Base-by-base conservation (phyloP, 1,140 invertebrate genomes). In the Camponotus floridanus region DNA sequence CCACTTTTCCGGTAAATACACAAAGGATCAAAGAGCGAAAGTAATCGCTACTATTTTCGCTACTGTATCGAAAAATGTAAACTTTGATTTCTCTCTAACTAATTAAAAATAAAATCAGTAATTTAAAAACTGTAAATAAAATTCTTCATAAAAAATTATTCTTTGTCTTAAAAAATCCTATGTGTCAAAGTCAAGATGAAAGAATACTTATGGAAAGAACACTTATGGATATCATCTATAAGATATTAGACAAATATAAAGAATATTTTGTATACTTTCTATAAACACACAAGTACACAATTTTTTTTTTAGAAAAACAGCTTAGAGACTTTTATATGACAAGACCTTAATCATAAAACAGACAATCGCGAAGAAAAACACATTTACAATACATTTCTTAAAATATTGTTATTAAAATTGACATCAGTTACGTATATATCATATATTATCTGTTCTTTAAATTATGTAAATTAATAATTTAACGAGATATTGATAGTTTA, bases 21-120 rank as follows among this genome's bases (percentile, higher is more conserved):
- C 8, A 31, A 15, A 18, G 36, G 21, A 61, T 76, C 42, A 26
- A 71, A 31, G 15, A n/a, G 31, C 70, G 48, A 73, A 73, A 73
- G 48, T 73, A 51, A 15, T 13, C 13, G 11, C 5, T 48, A 73
- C 9, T 39, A n/a, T 2, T 55, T 73, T 5, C 7, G 67, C 3
- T 55, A 57, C 31, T n/a, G 15, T 15, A 33, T n/a, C 26, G 26
- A 26, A 13, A 6, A 39, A 13, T 73, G 26, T 8, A 3, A 73
- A 36, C 70, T 73, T 73, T 36, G 70, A 73, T 36, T 68, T 45
- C 48, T 51, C 3, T 31, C 26, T 8, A 3, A n/a, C 1, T 55
- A 21, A 55, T 55, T 57, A 48, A 70, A 61, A 70, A 15, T 36
- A n/a, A n/a, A 26, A 45, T 5, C 18, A 18, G 4, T 51, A 51